Evolutionary conservation across 2,888 invertebrate species (phyloP), one percentile per base, ranked within the genome.

Genomic region (Callimorpha dominula): DNA sequence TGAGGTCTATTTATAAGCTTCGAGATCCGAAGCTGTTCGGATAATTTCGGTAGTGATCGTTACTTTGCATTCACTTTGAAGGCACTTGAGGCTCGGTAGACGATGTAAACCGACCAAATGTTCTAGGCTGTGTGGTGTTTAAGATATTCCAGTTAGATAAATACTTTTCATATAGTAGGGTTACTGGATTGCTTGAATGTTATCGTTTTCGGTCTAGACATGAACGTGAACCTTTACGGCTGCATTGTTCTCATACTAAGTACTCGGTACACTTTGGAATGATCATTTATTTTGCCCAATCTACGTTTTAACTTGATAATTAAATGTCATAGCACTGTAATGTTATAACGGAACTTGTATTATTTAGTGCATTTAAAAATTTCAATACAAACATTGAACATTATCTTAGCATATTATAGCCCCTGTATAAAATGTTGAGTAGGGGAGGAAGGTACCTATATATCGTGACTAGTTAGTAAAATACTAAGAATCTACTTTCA

Each of bases 21-120:
- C 77, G 84, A 20, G 63, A 62, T 68, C 86, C 89, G 89, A 87
- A 83, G 83, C 63, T 57, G 77, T 79, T 90, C 91, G 91, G 81
- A 78, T 69, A 80, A 84, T 84, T 83, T 89, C 91, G 91, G 81
- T 79, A 75, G 82, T 86, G 87, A 90, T 91, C 91, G 91, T 91
- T 90, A 91, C 81, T 87, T 85, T 88, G 89, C 91, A 88, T 91
- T 91, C 90, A 89, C 89, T 90, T 86, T 85, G 86, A 78, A 85
- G 86, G 82, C 81, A 82, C 79, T 79, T 85, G 79, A 85, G 87
- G 83, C 80, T 87, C 62, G 81, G 65, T 79, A 81, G 84, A 82
- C 85, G 63, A 79, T 80, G 75, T 49, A 77, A 84, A 40, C 75
- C 83, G 81, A 66, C 81, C 43, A 77, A 86, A 82, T 80, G 71